A percentile compares a stretch with the other conserved stretches of the same genome.
phyloP scores from a whole-genome alignment of 2,888 invertebrate species.

The Isoperla grammatica region DNA sequence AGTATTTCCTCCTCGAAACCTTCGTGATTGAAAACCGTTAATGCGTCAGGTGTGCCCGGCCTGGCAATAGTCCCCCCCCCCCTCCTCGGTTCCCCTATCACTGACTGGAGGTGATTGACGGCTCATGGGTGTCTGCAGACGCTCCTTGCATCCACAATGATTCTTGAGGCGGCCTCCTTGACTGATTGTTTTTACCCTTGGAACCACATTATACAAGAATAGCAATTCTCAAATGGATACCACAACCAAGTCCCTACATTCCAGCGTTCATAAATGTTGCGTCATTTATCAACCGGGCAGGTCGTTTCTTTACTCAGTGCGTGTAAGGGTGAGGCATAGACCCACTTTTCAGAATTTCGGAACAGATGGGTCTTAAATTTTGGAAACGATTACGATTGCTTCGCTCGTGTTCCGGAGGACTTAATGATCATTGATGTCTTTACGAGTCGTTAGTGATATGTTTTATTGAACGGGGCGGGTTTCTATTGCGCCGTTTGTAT shows the following conservation, averaged over 20 bases:
- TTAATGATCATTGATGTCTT: too few relatives aligned
- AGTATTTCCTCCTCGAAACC: neutral
- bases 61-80: neutral
- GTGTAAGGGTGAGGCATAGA: too few relatives aligned
- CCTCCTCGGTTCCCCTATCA: neutral
- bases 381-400: too few relatives aligned
- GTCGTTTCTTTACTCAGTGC: neutral
- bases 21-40: neutral
- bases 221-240: conserved; percentile 4
- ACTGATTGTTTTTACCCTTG: conserved; percentile 7
- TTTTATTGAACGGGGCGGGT: too few relatives aligned
- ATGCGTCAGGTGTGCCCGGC: conserved; percentile 10
- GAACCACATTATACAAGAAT: conserved; percentile 1
- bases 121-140: neutral
- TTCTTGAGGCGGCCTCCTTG: neutral
- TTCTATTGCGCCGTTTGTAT: too few relatives aligned
- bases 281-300: conserved; percentile 3
- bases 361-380: too few relatives aligned
- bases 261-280: neutral
- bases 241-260: neutral
- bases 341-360: too few relatives aligned
- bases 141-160: neutral
- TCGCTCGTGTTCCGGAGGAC: too few relatives aligned
- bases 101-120: neutral
- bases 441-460: too few relatives aligned